These are phyloP conservation scores for Melitaea athalia DNA, from an alignment of 2,888 invertebrate species.

Conservation along the genomic window DNA sequence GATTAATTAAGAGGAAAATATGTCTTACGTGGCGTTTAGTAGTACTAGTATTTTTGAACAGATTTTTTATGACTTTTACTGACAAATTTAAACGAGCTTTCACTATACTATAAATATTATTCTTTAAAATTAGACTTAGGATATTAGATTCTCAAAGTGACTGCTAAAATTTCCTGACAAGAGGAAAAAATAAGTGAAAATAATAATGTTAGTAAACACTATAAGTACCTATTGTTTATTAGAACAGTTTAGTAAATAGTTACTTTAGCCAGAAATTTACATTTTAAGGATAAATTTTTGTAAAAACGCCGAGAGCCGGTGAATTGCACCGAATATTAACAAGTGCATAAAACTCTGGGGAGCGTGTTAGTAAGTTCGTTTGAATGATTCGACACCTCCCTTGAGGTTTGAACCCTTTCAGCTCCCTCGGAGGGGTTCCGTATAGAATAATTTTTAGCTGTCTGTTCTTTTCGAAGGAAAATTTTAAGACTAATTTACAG, in stretches of 20 bases:
- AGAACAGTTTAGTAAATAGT: no score
- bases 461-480: constrained; percentile 24
- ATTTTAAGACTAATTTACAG: constrained; percentile 21
- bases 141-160: no score
- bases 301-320: constrained; percentile 32
- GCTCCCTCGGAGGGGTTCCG: constrained; percentile 52
- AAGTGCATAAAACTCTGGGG: constrained; percentile 69
- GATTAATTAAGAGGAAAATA: constrained; percentile 17
- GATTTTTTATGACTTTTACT: background rate
- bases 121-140: no score
- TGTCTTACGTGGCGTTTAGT: background rate
- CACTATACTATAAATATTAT: background rate
- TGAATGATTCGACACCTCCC: constrained; percentile 78
- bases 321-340: constrained; percentile 48
- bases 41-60: background rate
- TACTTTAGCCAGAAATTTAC: no score
- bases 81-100: background rate
- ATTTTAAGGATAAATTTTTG: no score
- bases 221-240: no score
- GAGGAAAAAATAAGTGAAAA: no score
- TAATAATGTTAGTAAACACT: no score
- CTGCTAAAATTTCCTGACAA: no score
- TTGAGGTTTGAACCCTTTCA: constrained; percentile 70
- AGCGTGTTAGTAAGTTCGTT: constrained; percentile 74
- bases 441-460: constrained; percentile 56